A percentile compares a stretch with the other conserved stretches of the same genome.
Evolutionary conservation across 1,140 invertebrate genomes (phyloP).

Genomic region (Heliconius congener): DNA sequence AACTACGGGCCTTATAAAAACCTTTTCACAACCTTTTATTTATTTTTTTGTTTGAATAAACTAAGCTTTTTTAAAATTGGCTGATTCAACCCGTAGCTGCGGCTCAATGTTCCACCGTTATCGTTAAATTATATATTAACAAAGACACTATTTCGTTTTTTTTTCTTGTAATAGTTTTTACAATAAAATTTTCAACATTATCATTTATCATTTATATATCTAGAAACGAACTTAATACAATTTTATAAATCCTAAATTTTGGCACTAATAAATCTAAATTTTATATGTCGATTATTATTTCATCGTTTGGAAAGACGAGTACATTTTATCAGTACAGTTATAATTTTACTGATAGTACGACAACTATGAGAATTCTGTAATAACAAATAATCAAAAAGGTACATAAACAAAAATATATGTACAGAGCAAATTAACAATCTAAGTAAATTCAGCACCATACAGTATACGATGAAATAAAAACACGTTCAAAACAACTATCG

Average conservation of each 20-base stretch:
- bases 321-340: conserved; percentile 23
- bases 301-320: conserved; percentile 32
- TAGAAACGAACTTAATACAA: conserved; percentile 74
- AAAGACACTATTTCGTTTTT: conserved; percentile 77
- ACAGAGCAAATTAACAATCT: conserved; percentile 44
- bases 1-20: conserved; percentile 54
- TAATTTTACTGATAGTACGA: conserved; percentile 27
- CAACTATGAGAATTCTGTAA: conserved; percentile 14
- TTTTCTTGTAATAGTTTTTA: conserved; percentile 61
- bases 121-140: conserved; percentile 66
- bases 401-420: conserved; percentile 28
- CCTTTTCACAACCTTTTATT: conserved; percentile 74
- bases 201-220: conserved; percentile 63
- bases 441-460: conserved; percentile 64
- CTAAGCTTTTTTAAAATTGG: conserved; percentile 72
- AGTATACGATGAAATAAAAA: conserved; percentile 41
- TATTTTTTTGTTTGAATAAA: conserved; percentile 63
- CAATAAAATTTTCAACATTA: conserved; percentile 73
- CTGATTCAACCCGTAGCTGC: conserved; percentile 58
- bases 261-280: conserved; percentile 79
- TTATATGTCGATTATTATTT: conserved; percentile 60
- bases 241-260: conserved; percentile 73
- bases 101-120: conserved; percentile 58
- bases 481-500: background rate
- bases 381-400: conserved; percentile 20